Evolutionary conservation across 2,888 invertebrate genomes (phyloP).

Genomic region (Aphrophora alni): DNA sequence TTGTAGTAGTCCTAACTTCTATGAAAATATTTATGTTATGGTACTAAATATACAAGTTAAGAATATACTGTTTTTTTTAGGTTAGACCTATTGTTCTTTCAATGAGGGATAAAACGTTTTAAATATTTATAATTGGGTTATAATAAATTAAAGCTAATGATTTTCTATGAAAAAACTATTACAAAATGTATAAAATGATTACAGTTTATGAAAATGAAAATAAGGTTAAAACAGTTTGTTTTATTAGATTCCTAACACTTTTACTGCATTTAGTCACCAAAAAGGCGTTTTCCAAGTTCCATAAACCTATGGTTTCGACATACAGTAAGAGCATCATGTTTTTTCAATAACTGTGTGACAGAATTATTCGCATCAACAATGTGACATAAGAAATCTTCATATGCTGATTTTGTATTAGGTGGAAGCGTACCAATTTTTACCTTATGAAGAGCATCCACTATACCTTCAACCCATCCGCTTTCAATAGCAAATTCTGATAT

Average conservation of each 20-base stretch:
- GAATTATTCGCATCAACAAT: conserved; percentile 80
- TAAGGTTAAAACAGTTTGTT: background rate
- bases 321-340: conserved; percentile 80
- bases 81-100: too few species aligned
- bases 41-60: background rate
- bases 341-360: conserved; percentile 78
- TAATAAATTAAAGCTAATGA: too few species aligned
- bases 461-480: conserved; percentile 93
- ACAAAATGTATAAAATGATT: background rate
- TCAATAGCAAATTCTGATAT: conserved; percentile 90
- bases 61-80: background rate
- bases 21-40: too few species aligned
- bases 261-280: conserved; percentile 71
- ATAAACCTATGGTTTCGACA: conserved; percentile 88
- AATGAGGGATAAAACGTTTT: background rate
- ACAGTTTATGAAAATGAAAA: background rate
- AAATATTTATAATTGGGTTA: background rate
- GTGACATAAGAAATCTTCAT: conserved; percentile 87
- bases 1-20: too few species aligned
- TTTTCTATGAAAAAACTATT: background rate
- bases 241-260: background rate
- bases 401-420: conserved; percentile 85
- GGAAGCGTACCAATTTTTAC: conserved; percentile 83
- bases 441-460: conserved; percentile 79
- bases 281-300: conserved; percentile 87